phyloP scores from a whole-genome alignment of 1,140 invertebrate species.

The Lordiphosa clarofinis region DNA sequence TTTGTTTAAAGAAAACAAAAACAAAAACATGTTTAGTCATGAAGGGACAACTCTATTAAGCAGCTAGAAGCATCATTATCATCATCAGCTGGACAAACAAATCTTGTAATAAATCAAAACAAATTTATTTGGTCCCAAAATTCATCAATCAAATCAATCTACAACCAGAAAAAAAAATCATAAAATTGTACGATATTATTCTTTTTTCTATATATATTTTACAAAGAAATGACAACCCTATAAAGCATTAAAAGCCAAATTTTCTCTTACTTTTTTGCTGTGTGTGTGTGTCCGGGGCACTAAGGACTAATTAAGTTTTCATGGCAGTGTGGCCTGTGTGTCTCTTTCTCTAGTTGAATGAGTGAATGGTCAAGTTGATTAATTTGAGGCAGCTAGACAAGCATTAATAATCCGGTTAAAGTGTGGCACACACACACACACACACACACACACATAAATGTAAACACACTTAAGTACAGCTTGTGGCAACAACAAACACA shows the following conservation, averaged over 20 bases:
- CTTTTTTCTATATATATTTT: not conserved
- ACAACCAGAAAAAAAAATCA: not conserved
- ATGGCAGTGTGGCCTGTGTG: conserved; percentile 41
- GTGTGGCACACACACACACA: conserved; percentile 54
- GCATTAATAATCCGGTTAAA: conserved; percentile 76
- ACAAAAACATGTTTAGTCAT: conserved; percentile 4
- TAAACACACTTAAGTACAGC: conserved; percentile 73
- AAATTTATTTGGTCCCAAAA: conserved; percentile 27
- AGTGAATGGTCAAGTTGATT: conserved; percentile 77
- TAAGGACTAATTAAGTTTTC: conserved; percentile 76
- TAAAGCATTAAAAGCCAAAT: conserved; percentile 36
- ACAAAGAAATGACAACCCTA: conserved; percentile 1
- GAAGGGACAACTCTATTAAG: conserved; percentile 4
- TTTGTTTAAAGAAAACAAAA: not conserved
- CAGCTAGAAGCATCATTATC: conserved; percentile 1
- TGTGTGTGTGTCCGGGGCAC: conserved; percentile 42
- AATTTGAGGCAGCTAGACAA: conserved; percentile 74
- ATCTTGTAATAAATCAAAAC: conserved; percentile 41
- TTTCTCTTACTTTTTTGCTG: not conserved
- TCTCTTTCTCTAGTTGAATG: conserved; percentile 31
- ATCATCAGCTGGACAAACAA: conserved; percentile 23
- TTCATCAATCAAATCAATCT: conserved; percentile 40
- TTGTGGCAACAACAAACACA: conserved; percentile 70
- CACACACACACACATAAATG: conserved; percentile 26
- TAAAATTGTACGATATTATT: conserved; percentile 1